Percentiles rank a stretch among this genome's conserved stretches.
phyloP scores from a whole-genome alignment of 2,888 invertebrate genomes.

The Cantharis rustica region DNA sequence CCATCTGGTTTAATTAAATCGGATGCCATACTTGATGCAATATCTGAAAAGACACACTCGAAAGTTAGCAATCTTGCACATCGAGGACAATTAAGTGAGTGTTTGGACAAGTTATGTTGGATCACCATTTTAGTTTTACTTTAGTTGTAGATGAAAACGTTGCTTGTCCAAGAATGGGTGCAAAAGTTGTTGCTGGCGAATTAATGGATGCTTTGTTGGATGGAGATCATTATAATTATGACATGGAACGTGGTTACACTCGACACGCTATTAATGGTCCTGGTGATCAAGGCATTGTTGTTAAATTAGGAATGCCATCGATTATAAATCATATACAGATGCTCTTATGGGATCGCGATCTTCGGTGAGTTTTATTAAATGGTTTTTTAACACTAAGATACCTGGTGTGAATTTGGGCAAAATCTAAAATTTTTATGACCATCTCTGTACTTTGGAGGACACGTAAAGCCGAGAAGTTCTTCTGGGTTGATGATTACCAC shows the following conservation, averaged over 20 bases:
- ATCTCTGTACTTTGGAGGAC: too few species aligned
- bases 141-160: slow-evolving; percentile 91
- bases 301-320: slow-evolving; percentile 80
- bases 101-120: neutral
- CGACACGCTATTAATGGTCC: slow-evolving; percentile 54
- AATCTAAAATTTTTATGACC: too few species aligned
- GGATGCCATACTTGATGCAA: slow-evolving; percentile 92
- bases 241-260: slow-evolving; percentile 88
- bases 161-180: slow-evolving; percentile 78
- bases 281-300: slow-evolving; percentile 79
- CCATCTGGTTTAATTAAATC: slow-evolving; percentile 85
- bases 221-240: slow-evolving; percentile 84
- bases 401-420: too few species aligned
- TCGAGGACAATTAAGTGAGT: slow-evolving; percentile 77
- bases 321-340: slow-evolving; percentile 93
- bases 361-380: slow-evolving; percentile 60
- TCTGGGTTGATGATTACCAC: too few species aligned
- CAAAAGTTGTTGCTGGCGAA: slow-evolving; percentile 89
- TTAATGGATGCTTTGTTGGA: slow-evolving; percentile 86
- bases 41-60: slow-evolving; percentile 82
- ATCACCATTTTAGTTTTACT: slow-evolving; percentile 9
- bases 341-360: slow-evolving; percentile 93
- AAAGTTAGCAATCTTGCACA: slow-evolving; percentile 81
- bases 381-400: too few species aligned
- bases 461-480: too few species aligned